Conservation (phyloP, 1,140 invertebrate species). For the Calephelis nemesis region DNA sequence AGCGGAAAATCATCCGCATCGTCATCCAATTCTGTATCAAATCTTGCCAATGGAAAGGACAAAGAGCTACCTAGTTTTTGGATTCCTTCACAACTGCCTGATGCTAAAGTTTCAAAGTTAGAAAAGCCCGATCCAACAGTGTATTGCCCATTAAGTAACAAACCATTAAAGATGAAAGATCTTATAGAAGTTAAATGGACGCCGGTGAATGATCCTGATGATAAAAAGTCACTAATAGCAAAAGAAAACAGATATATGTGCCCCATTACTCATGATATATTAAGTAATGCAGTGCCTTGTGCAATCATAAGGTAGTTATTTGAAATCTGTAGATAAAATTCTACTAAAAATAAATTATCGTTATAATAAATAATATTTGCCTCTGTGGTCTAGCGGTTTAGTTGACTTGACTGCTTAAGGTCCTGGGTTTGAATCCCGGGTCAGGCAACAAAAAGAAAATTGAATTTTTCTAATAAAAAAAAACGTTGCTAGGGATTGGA, state of each 20-base stretch:
- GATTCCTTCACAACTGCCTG: conserved; percentile 96
- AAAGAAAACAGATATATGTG: conserved; percentile 97
- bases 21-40: conserved; percentile 62
- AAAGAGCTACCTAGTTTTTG: conserved; percentile 95
- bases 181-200: conserved; percentile 97
- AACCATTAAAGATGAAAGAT: conserved; percentile 94
- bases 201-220: conserved; percentile 90
- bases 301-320: conserved; percentile 87
- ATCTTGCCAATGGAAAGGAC: conserved; percentile 68
- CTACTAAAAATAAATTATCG: too few species aligned
- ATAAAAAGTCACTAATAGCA: conserved; percentile 89
- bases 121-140: conserved; percentile 95
- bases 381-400: too few species aligned
- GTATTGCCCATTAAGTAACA: conserved; percentile 96
- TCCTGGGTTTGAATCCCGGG: too few species aligned
- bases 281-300: conserved; percentile 96
- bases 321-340: too few species aligned
- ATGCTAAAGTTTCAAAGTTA: conserved; percentile 85
- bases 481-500: too few species aligned
- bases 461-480: too few species aligned
- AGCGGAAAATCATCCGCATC: conserved; percentile 36
- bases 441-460: too few species aligned
- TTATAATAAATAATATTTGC: too few species aligned
- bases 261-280: conserved; percentile 96
- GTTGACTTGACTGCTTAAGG: too few species aligned